phyloP scores from a whole-genome alignment of 2,113 vertebrate species.

The Xyrauchen texanus region DNA sequence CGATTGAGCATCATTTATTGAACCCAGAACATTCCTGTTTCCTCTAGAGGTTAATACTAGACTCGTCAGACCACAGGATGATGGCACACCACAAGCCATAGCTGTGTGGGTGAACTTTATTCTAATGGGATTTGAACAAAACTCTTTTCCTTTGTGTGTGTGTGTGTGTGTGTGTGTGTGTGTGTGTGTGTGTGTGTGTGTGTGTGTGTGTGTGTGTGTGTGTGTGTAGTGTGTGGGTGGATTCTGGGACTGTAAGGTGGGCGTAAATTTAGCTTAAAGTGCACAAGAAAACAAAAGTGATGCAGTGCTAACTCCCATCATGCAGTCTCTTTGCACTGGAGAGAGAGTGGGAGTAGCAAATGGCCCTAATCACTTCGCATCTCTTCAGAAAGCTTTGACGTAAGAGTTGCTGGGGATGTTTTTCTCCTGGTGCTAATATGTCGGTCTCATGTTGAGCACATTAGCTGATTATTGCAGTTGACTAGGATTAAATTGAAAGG shows the following conservation, averaged over 20 bases:
- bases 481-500: not conserved
- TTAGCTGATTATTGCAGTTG: not conserved
- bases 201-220: constrained; percentile 23
- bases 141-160: not conserved
- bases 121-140: constrained; percentile 14
- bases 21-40: not conserved
- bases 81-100: not conserved
- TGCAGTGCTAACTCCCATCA: constrained; percentile 40
- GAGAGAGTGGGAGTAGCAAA: constrained; percentile 47
- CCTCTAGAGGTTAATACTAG: not conserved
- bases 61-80: constrained; percentile 11
- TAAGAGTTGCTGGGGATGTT: not conserved
- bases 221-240: constrained; percentile 19
- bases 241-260: constrained; percentile 42
- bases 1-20: too few species aligned
- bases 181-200: not conserved
- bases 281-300: constrained; percentile 54
- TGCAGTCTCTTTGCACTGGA: constrained; percentile 32
- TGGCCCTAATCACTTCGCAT: constrained; percentile 37
- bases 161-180: constrained; percentile 46
- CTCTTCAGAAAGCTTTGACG: constrained; percentile 36
- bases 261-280: constrained; percentile 61
- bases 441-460: constrained; percentile 14
- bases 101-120: constrained; percentile 25
- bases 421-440: constrained; percentile 23